These are phyloP conservation scores for Limanda limanda DNA, from an alignment of 2,113 vertebrate genomes.

Conservation along the genomic window DNA sequence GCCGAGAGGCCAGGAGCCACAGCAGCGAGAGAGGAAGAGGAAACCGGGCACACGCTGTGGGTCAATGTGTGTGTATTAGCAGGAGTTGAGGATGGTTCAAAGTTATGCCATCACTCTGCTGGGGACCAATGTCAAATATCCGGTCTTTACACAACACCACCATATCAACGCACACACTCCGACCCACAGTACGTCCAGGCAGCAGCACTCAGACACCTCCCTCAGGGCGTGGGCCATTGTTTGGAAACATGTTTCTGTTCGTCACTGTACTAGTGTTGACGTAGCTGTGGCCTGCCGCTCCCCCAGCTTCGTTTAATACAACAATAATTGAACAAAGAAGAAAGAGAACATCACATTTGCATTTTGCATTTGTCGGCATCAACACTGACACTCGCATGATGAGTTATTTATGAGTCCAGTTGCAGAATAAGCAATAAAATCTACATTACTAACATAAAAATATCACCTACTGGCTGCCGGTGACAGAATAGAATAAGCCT, in stretches of 20 bases:
- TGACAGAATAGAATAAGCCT: neutral
- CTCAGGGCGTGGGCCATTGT: constrained; percentile 49
- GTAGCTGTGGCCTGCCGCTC: neutral
- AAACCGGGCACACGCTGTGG: constrained; percentile 19
- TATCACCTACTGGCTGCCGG: too few relatives aligned
- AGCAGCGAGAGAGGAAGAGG: constrained; percentile 43
- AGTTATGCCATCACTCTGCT: constrained; percentile 43
- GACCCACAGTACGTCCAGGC: constrained; percentile 2
- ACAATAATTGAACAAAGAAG: neutral
- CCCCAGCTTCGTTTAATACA: constrained; percentile 1
- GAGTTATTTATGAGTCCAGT: neutral
- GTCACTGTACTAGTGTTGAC: constrained; percentile 10
- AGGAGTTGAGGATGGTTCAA: constrained; percentile 21
- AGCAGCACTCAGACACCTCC: constrained; percentile 4
- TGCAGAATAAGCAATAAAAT: neutral
- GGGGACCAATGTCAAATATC: constrained; percentile 55
- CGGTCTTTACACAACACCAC: constrained; percentile 37
- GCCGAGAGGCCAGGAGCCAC: neutral
- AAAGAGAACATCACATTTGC: neutral
- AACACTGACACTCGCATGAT: neutral
- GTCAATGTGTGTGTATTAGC: constrained; percentile 6
- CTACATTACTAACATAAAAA: neutral
- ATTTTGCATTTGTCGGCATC: neutral
- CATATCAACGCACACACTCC: constrained; percentile 1
- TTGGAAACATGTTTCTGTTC: constrained; percentile 35